These are phyloP conservation scores for Calliphora vomitoria DNA, from an alignment of 2,888 invertebrate species.

Conservation along the genomic window DNA sequence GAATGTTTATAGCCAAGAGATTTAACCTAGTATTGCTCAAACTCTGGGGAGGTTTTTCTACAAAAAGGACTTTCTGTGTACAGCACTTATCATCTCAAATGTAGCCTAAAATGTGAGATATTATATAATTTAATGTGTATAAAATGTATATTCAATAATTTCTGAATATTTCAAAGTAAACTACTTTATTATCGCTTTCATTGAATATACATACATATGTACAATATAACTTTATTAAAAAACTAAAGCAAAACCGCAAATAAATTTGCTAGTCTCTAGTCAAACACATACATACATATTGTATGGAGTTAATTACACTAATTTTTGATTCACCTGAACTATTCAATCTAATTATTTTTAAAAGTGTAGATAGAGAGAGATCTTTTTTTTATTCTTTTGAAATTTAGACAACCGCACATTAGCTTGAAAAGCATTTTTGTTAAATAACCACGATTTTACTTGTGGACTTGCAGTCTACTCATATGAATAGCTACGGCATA, in stretches of 20 bases:
- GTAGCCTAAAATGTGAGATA: too few species aligned
- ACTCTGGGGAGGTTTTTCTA: too few species aligned
- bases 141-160: too few species aligned
- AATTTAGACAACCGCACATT: conserved; percentile 56
- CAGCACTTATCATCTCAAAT: too few species aligned
- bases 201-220: too few species aligned
- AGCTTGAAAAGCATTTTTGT: conserved; percentile 47
- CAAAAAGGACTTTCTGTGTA: too few species aligned
- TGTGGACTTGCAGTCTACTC: neutral
- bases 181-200: neutral
- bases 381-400: conserved; percentile 2
- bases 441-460: conserved; percentile 58
- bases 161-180: too few species aligned
- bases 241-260: conserved; percentile 8
- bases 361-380: neutral
- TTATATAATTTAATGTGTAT: too few species aligned
- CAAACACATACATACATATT: neutral
- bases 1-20: too few species aligned
- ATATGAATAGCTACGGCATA: too few species aligned
- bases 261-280: conserved; percentile 2
- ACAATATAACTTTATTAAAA: neutral
- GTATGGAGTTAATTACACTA: neutral
- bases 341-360: conserved; percentile 32
- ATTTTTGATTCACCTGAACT: conserved; percentile 39
- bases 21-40: too few species aligned